A percentile compares a stretch with the other conserved stretches of the same genome.
phyloP scores from a whole-genome alignment of 23 tunicate species.

The Phallusia fumigata region DNA sequence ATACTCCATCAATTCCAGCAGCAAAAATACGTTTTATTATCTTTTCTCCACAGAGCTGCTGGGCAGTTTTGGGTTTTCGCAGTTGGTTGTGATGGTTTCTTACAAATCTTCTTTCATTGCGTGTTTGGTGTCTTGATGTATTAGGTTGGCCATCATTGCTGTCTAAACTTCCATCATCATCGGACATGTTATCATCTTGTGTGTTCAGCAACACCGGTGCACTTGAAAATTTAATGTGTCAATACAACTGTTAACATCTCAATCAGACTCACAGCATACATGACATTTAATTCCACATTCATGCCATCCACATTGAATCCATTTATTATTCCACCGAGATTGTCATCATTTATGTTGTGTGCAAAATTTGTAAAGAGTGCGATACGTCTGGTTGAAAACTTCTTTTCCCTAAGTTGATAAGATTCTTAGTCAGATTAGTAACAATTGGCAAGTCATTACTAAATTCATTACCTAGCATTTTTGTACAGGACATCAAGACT shows the following conservation, averaged over 20 bases:
- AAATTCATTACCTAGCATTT: slow-evolving; percentile 41
- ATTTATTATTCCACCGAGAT: slow-evolving; percentile 42
- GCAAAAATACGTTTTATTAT: slow-evolving; percentile 24
- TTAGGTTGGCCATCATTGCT: neutral
- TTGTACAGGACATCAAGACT: slow-evolving; percentile 57
- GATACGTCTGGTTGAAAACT: slow-evolving; percentile 49
- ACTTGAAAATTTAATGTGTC: too few species aligned
- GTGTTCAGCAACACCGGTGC: too few species aligned
- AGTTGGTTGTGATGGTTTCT: neutral
- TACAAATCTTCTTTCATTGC: slow-evolving; percentile 1
- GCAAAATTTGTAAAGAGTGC: slow-evolving; percentile 61
- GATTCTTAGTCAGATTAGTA: neutral
- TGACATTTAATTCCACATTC: slow-evolving; percentile 58
- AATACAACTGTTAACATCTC: too few species aligned
- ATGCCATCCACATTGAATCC: slow-evolving; percentile 37
- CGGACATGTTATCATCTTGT: too few species aligned
- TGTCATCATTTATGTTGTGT: slow-evolving; percentile 62
- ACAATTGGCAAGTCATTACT: slow-evolving; percentile 7
- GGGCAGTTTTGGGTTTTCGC: slow-evolving; percentile 41
- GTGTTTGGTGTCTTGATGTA: too few species aligned
- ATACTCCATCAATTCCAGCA: slow-evolving; percentile 49
- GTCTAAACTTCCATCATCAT: neutral
- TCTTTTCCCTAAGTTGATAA: slow-evolving; percentile 28
- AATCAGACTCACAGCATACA: too few species aligned
- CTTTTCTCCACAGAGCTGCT: slow-evolving; percentile 48